A percentile compares a stretch with the other conserved stretches of the same genome.
phyloP scores from a whole-genome alignment of 2,797 vertebrate genomes.

The Botia kubotai region DNA sequence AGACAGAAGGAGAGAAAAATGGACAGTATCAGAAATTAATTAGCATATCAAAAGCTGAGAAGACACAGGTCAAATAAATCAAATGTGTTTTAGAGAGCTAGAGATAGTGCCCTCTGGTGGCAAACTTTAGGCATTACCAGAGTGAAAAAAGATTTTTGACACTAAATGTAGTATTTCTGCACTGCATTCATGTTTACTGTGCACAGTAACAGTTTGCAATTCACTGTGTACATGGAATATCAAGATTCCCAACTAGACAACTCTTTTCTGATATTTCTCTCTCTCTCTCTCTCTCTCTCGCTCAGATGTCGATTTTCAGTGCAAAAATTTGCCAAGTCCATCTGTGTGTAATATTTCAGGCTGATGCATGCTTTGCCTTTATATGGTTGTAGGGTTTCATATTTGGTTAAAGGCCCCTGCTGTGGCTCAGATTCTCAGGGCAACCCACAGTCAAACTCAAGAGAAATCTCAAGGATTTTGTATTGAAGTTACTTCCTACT shows the following conservation, averaged over 20 bases:
- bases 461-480: constrained; percentile 8
- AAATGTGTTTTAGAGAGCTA: neutral
- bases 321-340: constrained; percentile 55
- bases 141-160: too few species aligned
- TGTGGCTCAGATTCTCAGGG: constrained; percentile 40
- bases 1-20: constrained; percentile 19
- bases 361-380: constrained; percentile 65
- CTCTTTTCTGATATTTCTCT: neutral
- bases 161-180: neutral
- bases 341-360: constrained; percentile 61
- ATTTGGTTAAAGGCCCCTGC: constrained; percentile 54
- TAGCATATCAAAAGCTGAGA: neutral
- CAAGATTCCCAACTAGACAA: too few species aligned
- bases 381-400: constrained; percentile 64
- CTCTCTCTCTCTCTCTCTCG: neutral
- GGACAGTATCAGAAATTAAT: neutral
- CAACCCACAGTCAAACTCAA: constrained; percentile 39
- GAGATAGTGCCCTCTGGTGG: neutral
- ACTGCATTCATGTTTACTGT: neutral
- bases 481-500: neutral
- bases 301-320: constrained; percentile 42
- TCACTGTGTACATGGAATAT: neutral
- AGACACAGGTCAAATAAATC: neutral
- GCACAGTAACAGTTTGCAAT: neutral
- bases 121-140: neutral